Evolutionary conservation across 2,888 invertebrate species (phyloP), one percentile per base, ranked within the genome.

Genomic region (Lomographa bimaculata): DNA sequence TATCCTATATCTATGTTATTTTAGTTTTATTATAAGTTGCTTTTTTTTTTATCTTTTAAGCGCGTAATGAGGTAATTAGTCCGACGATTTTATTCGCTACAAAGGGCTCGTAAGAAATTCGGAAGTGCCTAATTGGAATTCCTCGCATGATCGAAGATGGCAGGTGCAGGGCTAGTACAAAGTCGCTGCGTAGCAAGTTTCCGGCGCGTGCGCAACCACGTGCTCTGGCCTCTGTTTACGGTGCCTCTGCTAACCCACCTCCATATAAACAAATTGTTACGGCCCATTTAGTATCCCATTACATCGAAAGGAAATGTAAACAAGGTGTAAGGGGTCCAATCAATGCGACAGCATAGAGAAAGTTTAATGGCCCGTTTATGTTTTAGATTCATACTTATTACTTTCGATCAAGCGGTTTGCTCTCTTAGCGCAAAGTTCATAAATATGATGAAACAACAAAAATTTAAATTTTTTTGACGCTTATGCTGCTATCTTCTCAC

Each of bases 181-280:
- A 71, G 71, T 71, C 45, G 29, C 25, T 3, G 21, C 19, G 38
- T 14, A 4, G 30, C 39, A 28, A 60, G 66, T 60, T 64, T 73
- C 70, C 73, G 79, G 78, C 80, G 79, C 78, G 79, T 78, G 79
- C 77, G 73, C 76, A 67, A 60, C 74, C 79, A 81, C 81, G 75
- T 81, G 81, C 60, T 57, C 14, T 14, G n/a, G n/a, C n/a, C n/a
- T n/a, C n/a, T n/a, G n/a, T n/a, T n/a, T n/a, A 3, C 14, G 4
- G 5, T 33, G 24, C 8, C 38, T 46, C 41, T 45, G 59, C 53
- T 61, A 57, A 44, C 52, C 58, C 42, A 17, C 10, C 29, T 30
- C 25, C 30, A 23, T 32, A 68, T 63, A 63, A 71, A 69, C 55
- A 59, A 60, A 52, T 46, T 46, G 41, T 51, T 61, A 65, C 63